Evolutionary conservation across 2,888 invertebrate genomes (phyloP), one percentile per base, ranked within the genome.

Genomic region (Aspidapion aeneum): DNA sequence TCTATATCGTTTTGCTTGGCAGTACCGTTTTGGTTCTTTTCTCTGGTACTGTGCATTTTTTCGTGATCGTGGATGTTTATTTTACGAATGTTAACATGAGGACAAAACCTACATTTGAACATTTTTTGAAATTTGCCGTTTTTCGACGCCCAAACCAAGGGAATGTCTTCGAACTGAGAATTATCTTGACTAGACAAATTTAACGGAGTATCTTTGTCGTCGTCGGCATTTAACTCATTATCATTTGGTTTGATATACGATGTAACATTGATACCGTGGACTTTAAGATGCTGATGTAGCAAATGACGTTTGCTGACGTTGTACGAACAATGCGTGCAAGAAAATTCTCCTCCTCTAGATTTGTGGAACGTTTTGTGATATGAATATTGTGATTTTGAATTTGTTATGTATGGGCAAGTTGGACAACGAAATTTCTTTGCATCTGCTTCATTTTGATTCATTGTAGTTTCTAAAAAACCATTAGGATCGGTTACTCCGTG

Each of bases 301-400:
- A 93, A 82, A 72, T 93, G 90, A 67, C 89, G 83, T 74, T 90
- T 90, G 61, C 89, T 90, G 7, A 93, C 93, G 74, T 91, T 91
- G 75, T 93, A 94, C 68, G 89, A 89, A 77, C 94, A 95, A 70
- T 88, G 83, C 19, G 86, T 86, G 75, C 95, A 95, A 77, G 91
- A 91, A 79, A 90, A 91, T n/a, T 87, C 87, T 0, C 89, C 88
- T 55, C 87, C 86, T 60, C 87, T 84, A 0, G 88, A 87, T 50
- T 88, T 83, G 75, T 95, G 95, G 76, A 94, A 90, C 74, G 93
- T 93, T 74, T 91, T 91, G 75, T 94, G 94, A 75, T 94, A 93
- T 75, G 90, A 86, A 78, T 88, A 93, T 78, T 94, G 93, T 21
- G 91, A 91, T 77, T 91, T 92, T 76, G 91, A 91, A 75, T 93